Evolutionary conservation across 2,888 invertebrate genomes (phyloP).

Genomic region (Blera fallax): DNA sequence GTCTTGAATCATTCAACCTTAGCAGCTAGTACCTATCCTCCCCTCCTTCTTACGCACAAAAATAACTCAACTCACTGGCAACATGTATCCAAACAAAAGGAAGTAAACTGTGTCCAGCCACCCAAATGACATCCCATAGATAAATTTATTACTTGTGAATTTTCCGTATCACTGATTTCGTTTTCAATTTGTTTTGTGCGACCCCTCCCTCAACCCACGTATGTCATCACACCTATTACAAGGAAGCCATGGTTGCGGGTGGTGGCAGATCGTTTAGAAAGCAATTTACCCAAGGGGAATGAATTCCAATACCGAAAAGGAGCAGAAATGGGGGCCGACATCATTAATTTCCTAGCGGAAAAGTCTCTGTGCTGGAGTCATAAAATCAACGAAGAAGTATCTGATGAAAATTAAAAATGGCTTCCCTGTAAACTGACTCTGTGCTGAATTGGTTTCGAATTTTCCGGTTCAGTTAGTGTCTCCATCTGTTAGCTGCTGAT

Average conservation of each 20-base stretch:
- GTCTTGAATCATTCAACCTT: constrained; percentile 31
- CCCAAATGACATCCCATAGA: constrained; percentile 64
- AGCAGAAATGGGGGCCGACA: constrained; percentile 6
- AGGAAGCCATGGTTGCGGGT: constrained; percentile 26
- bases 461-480: constrained; percentile 9
- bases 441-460: neutral
- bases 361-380: constrained; percentile 35
- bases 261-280: constrained; percentile 60
- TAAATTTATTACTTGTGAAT: constrained; percentile 74
- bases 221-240: constrained; percentile 64
- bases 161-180: constrained; percentile 77
- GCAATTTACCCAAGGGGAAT: constrained; percentile 49
- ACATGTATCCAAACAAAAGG: constrained; percentile 52
- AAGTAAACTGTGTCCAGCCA: constrained; percentile 30
- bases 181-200: constrained; percentile 73
- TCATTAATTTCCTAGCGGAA: constrained; percentile 44
- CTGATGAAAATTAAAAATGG: constrained; percentile 41
- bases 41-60: neutral
- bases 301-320: constrained; percentile 1
- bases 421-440: neutral
- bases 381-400: constrained; percentile 30
- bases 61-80: constrained; percentile 45
- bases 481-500: constrained; percentile 9
- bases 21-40: neutral
- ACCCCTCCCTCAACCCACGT: constrained; percentile 26